Percentiles rank a stretch among this genome's conserved stretches.
Evolutionary conservation across 2,888 invertebrate genomes (phyloP).

Genomic region (Mycalesis mineus): DNA sequence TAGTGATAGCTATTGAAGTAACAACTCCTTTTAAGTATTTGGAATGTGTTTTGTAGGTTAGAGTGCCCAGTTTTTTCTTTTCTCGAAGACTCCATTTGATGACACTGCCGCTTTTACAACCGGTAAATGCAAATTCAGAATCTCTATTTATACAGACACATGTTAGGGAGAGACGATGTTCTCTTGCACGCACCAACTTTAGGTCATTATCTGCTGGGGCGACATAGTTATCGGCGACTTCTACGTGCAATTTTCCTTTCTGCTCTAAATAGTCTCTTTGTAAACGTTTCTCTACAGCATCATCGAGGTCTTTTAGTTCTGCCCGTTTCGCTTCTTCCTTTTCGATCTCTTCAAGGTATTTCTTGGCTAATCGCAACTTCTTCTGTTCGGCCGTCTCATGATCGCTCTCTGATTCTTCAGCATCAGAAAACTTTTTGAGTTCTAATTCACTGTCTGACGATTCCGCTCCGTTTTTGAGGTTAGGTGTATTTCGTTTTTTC

Average conservation of each 20-base stretch:
- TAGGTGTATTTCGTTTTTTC: conserved; percentile 56
- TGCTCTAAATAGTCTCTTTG: conserved; percentile 92
- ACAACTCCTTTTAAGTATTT: conserved; percentile 72
- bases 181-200: conserved; percentile 82
- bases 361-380: conserved; percentile 91
- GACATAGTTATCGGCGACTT: conserved; percentile 81
- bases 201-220: conserved; percentile 53
- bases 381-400: conserved; percentile 94
- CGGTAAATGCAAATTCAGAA: conserved; percentile 85
- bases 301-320: conserved; percentile 81
- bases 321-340: conserved; percentile 85
- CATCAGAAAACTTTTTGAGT: conserved; percentile 73
- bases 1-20: conserved; percentile 83
- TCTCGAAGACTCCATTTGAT: conserved; percentile 89
- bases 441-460: conserved; percentile 82
- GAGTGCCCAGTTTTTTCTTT: conserved; percentile 78
- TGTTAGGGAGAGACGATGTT: conserved; percentile 88
- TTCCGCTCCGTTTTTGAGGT: conserved; percentile 78
- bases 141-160: conserved; percentile 88
- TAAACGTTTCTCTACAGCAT: conserved; percentile 85
- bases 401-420: conserved; percentile 78
- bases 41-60: conserved; percentile 70
- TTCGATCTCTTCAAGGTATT: conserved; percentile 92
- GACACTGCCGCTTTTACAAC: conserved; percentile 91
- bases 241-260: conserved; percentile 86